These are phyloP conservation scores for Acyrthosiphon pisum DNA, from an alignment of 1,140 invertebrate species.

Conservation along the genomic window DNA sequence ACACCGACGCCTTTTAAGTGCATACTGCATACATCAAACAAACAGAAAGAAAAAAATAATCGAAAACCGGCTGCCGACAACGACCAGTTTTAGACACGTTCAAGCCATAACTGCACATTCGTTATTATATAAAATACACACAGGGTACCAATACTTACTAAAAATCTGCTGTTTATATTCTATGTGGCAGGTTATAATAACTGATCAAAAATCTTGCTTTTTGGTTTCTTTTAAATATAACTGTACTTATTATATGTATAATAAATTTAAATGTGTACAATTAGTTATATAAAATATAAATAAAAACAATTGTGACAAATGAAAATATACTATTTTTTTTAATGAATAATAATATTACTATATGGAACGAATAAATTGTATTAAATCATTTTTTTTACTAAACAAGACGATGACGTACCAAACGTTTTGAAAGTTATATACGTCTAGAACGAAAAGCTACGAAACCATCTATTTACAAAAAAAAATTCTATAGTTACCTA, in stretches of 20 bases:
- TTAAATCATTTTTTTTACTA: too few species aligned
- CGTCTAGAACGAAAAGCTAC: too few species aligned
- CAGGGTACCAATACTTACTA: background rate
- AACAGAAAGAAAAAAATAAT: background rate
- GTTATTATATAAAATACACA: background rate
- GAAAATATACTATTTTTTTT: background rate
- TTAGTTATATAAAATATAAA: background rate
- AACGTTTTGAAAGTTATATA: too few species aligned
- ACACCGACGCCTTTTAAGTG: conserved; percentile 37
- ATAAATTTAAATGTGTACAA: background rate
- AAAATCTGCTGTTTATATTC: background rate
- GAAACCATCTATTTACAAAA: too few species aligned
- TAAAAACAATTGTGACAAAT: background rate
- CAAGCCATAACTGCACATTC: conserved; percentile 6
- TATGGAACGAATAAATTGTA: background rate
- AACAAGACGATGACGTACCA: too few species aligned
- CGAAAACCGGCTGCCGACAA: conserved; percentile 24
- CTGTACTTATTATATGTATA: background rate
- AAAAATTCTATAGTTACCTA: too few species aligned
- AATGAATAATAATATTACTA: background rate
- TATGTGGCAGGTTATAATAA: conserved; percentile 9
- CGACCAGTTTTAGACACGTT: conserved; percentile 36
- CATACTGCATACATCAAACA: background rate
- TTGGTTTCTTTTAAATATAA: background rate
- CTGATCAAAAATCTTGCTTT: background rate